Evolutionary conservation across 2,113 vertebrate species (phyloP), one percentile per base, ranked within the genome.

Genomic region (Grantiella picta): DNA sequence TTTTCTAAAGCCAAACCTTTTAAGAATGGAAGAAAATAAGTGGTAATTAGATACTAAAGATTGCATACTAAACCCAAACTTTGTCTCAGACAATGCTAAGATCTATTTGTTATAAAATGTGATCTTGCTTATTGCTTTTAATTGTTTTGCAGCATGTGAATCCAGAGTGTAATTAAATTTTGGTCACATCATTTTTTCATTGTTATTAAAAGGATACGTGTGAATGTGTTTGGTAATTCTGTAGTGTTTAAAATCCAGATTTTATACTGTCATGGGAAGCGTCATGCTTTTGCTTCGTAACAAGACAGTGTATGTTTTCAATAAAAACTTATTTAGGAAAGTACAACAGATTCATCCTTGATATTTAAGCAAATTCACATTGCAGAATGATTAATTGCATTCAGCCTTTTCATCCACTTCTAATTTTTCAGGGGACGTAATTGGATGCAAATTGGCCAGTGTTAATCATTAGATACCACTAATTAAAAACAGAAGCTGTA

Each of bases 401-500:
- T 75, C 66, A 92, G 92, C n/a, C 63, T 97, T 96, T 97, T 96
- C 91, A 97, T 88, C 81, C 87, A 95, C 69, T 82, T 97, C 82
- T 94, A 93, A 94, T 97, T 98, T 97, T 98, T 97, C 94, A 97
- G 40, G 89, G 82, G 65, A 84, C 78, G 72, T 97, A 98, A 98
- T 97, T 96, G 96, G 90, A 98, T 97, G 95, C 91, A 98, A 98
- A 98, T 97, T 97, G 95, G 78, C 85, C 88, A 94, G 82, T 97
- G 94, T 97, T 98, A 97, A 98, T 98, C 96, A 97, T 97, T 97
- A 98, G 82, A 94, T 97, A 85, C 82, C 79, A 96, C 94, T 98
- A 98, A 97, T 97, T 98, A 97, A 97, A 98, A 98, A 94, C 92
- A 96, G 97, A 97, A 98, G 90, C 95, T 97, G 83, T 94, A 97